Evolutionary conservation across 2,797 vertebrate genomes (phyloP), one percentile per base, ranked within the genome.

Genomic region (Sebastes hopkinsi): DNA sequence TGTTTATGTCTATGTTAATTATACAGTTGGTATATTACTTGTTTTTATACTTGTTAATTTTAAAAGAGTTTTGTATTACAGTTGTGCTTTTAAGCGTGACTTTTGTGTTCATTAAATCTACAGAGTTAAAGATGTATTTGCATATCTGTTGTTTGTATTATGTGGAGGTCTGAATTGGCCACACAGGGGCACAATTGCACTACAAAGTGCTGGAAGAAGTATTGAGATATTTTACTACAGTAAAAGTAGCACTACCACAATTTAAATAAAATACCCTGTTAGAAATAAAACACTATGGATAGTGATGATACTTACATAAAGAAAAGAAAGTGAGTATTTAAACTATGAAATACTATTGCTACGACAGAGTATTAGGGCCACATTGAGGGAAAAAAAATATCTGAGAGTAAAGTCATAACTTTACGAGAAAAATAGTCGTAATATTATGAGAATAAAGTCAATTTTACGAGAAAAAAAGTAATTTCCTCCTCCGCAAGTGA

Each of bases 81-180:
- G 18, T 69, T 55, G 2, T 65, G 27, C n/a, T 75, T 68, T 64
- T 68, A 7, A 30, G n/a, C 4, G 0, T 18, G 13, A 62, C 29
- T 50, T 68, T 1, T 29, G 30, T 20, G 42, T 75, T 76, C 8
- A 83, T 75, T 81, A 81, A 79, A 75, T 70, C 8, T 34, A 5
- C 12, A 54, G 22, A 55, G 12, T 29, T 77, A 1, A 60, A 25
- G 4, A 13, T 18, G 20, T 46, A 5, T 50, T 56, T 27, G 30
- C 3, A 11, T 25, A 36, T 38, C 16, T 42, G 54, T 23, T 55
- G 23, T 55, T 55, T 29, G 12, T 46, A n/a, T 30, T 20, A n/a
- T 60, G 14, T 59, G 8, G 6, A 46, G 6, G 11, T 61, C 20
- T 71, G 13, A n/a, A 6, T 29, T 67, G 62, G 56, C 30, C 54